Conservation (phyloP, 2,797 vertebrate genomes). For the Lagorchestes hirsutus region DNA sequence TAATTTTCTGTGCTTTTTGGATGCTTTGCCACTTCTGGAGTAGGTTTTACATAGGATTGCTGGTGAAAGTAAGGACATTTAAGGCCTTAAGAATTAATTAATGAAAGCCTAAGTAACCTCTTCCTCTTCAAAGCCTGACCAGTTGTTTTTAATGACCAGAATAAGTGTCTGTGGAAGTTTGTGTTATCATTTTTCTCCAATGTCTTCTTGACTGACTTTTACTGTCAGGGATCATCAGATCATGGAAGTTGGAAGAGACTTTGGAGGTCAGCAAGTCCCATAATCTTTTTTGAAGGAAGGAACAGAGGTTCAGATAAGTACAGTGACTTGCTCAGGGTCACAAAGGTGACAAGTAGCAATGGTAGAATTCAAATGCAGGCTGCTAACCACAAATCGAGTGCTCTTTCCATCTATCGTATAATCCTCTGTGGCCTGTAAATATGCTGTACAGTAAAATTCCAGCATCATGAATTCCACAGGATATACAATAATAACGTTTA, state of each 20-base stretch:
- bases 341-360: accelerated
- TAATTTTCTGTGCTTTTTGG: no score
- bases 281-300: not conserved
- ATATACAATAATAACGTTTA: not conserved
- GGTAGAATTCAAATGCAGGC: not conserved
- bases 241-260: no score
- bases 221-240: not conserved
- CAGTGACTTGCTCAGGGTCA: not conserved
- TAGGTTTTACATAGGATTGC: no score
- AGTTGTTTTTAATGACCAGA: not conserved
- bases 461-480: accelerated
- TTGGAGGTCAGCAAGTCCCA: not conserved
- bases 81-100: no score
- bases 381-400: not conserved
- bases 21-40: no score
- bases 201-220: not conserved
- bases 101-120: no score
- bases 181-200: not conserved
- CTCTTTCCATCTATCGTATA: not conserved
- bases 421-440: not conserved
- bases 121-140: no score
- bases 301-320: not conserved
- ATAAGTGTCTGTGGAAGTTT: not conserved
- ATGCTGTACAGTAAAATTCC: no score
- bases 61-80: no score